Evolutionary conservation across 2,888 invertebrate genomes (phyloP), one percentile per base, ranked within the genome.

Genomic region (Scaptomyza polygonia): DNA sequence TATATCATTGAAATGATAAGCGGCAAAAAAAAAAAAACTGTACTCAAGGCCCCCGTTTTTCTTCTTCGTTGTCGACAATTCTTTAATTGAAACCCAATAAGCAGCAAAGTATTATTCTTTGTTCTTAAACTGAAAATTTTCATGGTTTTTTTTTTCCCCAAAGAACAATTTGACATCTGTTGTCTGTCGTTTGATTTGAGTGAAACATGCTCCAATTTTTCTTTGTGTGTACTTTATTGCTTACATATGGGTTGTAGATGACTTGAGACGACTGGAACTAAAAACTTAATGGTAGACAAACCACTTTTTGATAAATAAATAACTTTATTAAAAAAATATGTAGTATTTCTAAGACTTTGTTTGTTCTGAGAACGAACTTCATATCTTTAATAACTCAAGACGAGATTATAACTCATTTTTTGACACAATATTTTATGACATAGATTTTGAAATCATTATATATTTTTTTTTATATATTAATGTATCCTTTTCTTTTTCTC

Each of bases 1-100:
- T 40, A 73, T 77, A 81, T 81, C 68, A 84, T 78, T 86, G 65
- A 71, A 81, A 82, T 86, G 81, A 81, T 81, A 81, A 81, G 87
- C 65, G 32, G 39, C 59, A 36, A 81, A 5, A n/a, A n/a, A n/a
- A n/a, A n/a, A n/a, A n/a, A n/a, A n/a, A 81, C 51, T 72, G 74
- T 79, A 72, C 86, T 51, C 77, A 81, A 82, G 85, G 87, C 76
- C 3, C 1, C 4, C 9, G 16, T 39, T 39, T 9, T 16, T 39
- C 39, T 39, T 39, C 39, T 36, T 36, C 69, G 34, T 39, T 72
- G 57, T 76, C 57, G 67, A 18, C 58, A 77, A 72, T 75, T 55
- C 56, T 58, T 42, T 43, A 71, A 76, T 62, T 77, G 77, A 77
- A 68, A 62, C 49, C 32, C 63, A 62, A 72, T 74, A 72, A 48